Evolutionary conservation across 1,140 invertebrate genomes (phyloP), one percentile per base, ranked within the genome.

Genomic region (Adoxophyes honmai): DNA sequence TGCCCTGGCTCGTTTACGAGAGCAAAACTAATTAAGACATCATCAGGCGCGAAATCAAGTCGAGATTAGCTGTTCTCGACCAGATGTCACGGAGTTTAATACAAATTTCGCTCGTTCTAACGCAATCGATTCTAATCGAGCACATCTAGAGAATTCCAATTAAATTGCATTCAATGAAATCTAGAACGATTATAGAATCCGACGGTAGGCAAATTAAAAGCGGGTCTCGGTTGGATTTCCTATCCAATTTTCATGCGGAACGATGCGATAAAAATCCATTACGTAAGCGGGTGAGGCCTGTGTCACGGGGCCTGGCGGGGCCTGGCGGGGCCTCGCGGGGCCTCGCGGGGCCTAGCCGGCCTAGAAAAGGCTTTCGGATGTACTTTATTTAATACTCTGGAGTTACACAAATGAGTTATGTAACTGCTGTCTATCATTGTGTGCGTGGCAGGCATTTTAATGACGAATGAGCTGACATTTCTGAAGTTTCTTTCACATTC

Each of bases 121-220:
- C 55, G 35, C 54, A 38, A 52, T 68, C 60, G 52, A 60, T 65
- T 59, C 57, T 58, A 68, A 62, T 62, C 60, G 58, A 58, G 35
- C 48, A 58, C 21, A 58, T 34, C 44, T 55, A 36, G 55, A 73
- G 77, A 79, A 85, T 79, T 81, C 69, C 74, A 79, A 78, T 83
- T 85, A 78, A 82, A 83, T 83, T 79, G 78, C 77, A 81, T 83
- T 80, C 70, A 80, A 75, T 78, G 78, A 81, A 82, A 86, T 81
- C 80, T 79, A 75, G 70, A 64, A 57, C 69, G 72, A 80, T 81
- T 82, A 81, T 78, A 78, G 72, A 79, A 75, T 77, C 66, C 66
- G 60, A 74, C 73, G 68, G 68, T 73, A 62, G 73, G 76, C 67
- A 81, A 87, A 87, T 87, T 87, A 85, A 87, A 85, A 81, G 60